Base-by-base conservation (phyloP, 2,888 invertebrate genomes). In the Sicus ferrugineus region DNA sequence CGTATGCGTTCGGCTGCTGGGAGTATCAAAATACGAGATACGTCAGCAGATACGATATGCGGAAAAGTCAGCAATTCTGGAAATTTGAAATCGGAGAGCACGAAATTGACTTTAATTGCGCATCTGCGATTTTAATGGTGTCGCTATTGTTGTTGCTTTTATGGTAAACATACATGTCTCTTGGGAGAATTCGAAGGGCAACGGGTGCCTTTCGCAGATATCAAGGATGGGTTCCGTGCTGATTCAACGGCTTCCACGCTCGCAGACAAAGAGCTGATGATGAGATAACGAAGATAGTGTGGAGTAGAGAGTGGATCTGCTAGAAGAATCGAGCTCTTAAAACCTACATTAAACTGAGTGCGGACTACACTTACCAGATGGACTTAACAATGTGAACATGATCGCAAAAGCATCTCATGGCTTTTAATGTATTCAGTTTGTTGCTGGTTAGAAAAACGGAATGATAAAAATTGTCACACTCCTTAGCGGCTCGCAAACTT, bases 61-160 rank as follows among this genome's bases (percentile, higher is more conserved):
- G 30, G 50, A 23, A 79, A 79, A 80, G 80, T 79, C 80, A 79
- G 75, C 66, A 71, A 70, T 72, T 70, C 67, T 67, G 64, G 70
- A 70, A 77, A 78, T 73, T 73, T 48, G 66, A 72, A 67, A 73
- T 69, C 68, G 48, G 67, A 42, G 54, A 48, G 14, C 65, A 64
- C 34, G 42, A 58, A 71, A 67, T 31, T 71, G 70, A 72, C 73
- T 73, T 76, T 79, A 79, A 79, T 79, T 77, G 80, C 79, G 74
- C 81, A 80, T 80, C 80, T 80, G 80, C 73, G 72, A 70, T 68
- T 72, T 73, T 76, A 73, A 21, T 26, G 9, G 34, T 16, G 28
- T 61, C 9, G 23, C 14, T 59, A 14, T 38, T 38, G 9, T n/a
- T n/a, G n/a, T n/a, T n/a, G n/a, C n/a, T n/a, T n/a, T n/a, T n/a